Evolutionary conservation across 2,888 invertebrate genomes (phyloP).

Genomic region (Eupithecia subfuscata): DNA sequence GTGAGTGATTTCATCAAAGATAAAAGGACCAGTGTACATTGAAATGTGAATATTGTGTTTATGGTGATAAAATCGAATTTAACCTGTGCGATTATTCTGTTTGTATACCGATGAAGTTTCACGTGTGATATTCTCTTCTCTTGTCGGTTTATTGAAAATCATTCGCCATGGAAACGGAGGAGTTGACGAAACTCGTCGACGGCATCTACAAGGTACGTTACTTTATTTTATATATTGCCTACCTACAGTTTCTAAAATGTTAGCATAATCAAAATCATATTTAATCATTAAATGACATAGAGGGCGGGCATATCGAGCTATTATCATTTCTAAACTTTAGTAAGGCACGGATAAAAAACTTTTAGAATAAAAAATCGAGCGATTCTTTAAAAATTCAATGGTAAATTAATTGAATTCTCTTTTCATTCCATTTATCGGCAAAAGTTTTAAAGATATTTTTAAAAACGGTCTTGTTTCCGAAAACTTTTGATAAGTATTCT

Average conservation of each 20-base stretch:
- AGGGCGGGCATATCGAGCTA: not conserved
- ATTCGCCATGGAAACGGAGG: slow-evolving; percentile 91
- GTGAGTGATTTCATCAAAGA: slow-evolving; percentile 65
- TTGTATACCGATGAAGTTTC: slow-evolving; percentile 74
- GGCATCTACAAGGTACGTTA: slow-evolving; percentile 93
- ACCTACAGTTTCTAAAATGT: not conserved
- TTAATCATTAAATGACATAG: not conserved
- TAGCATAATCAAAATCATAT: not conserved
- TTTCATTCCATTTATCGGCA: slow-evolving; percentile 40
- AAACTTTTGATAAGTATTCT: slow-evolving; percentile 21
- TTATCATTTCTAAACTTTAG: not conserved
- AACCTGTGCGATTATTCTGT: slow-evolving; percentile 61
- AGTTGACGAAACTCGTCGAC: slow-evolving; percentile 95
- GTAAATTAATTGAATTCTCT: slow-evolving; percentile 42
- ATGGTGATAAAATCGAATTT: slow-evolving; percentile 72
- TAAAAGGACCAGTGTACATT: slow-evolving; percentile 61
- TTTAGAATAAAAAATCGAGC: slow-evolving; percentile 30
- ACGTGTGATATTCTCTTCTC: slow-evolving; percentile 68
- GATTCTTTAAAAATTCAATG: slow-evolving; percentile 40
- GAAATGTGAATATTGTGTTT: slow-evolving; percentile 80
- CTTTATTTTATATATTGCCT: slow-evolving; percentile 17
- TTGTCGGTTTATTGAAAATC: slow-evolving; percentile 66
- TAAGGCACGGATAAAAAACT: not conserved
- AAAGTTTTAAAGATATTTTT: slow-evolving; percentile 35
- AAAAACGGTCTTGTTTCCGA: slow-evolving; percentile 25